Percentiles rank a stretch among this genome's conserved stretches.
Conservation (phyloP, 2,797 vertebrate genomes). For the Acrocephalus scirpaceus region DNA sequence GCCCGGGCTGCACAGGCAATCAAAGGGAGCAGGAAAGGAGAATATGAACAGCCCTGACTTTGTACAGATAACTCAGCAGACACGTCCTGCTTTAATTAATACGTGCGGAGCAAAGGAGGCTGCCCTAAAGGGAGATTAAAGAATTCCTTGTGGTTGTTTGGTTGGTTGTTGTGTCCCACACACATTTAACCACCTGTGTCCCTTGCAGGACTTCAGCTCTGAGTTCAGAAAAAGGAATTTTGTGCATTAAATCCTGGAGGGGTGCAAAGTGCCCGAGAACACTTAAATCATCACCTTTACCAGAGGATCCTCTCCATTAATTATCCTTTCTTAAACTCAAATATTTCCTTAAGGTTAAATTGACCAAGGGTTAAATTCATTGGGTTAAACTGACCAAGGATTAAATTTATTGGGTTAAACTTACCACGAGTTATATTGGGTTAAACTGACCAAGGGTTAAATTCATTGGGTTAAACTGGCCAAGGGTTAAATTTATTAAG, state of each 20-base stretch:
- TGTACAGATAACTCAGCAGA: constrained; percentile 8
- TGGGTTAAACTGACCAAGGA: too few species aligned
- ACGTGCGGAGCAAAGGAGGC: neutral
- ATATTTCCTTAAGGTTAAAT: neutral
- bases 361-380: neutral
- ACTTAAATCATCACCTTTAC: neutral
- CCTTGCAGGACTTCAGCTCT: neutral
- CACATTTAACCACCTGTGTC: neutral
- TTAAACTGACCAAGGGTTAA: too few species aligned
- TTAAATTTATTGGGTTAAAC: too few species aligned
- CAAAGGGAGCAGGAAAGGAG: neutral
- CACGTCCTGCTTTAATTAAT: constrained; percentile 8
- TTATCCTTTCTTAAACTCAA: neutral
- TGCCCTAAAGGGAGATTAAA: constrained; percentile 12
- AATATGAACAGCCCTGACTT: constrained; percentile 46
- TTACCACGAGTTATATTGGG: too few species aligned
- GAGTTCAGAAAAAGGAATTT: neutral
- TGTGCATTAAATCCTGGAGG: neutral
- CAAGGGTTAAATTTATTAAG: too few species aligned
- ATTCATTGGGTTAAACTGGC: too few species aligned
- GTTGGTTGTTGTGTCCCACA: neutral
- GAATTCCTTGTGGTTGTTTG: neutral
- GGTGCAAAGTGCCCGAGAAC: neutral
- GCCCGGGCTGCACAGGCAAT: constrained; percentile 42
- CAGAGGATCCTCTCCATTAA: neutral